These are phyloP conservation scores for Protaetia brevitarsis DNA, from an alignment of 1,140 invertebrate genomes.

Conservation along the genomic window DNA sequence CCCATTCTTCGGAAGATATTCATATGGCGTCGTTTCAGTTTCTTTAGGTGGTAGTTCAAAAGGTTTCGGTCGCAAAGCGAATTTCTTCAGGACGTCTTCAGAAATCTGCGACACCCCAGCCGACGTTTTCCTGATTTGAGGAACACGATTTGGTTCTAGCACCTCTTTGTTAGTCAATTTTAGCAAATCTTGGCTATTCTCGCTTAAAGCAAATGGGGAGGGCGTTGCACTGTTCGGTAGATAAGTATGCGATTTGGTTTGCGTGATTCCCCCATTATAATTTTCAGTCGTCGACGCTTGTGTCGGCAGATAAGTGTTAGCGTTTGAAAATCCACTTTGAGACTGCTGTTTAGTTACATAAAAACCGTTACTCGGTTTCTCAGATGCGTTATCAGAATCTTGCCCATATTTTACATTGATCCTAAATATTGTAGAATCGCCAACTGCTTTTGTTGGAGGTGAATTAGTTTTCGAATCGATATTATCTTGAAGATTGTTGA, in stretches of 20 bases:
- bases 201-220: not conserved
- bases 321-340: not conserved
- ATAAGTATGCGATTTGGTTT: not conserved
- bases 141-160: not conserved
- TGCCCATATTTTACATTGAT: not conserved
- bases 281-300: not conserved
- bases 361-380: slow-evolving; percentile 1
- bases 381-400: not conserved
- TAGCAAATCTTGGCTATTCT: not conserved
- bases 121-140: not conserved
- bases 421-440: slow-evolving; percentile 6
- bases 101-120: not conserved
- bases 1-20: not conserved
- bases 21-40: not conserved
- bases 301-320: slow-evolving; percentile 24
- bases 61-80: slow-evolving; percentile 35
- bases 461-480: too few relatives aligned
- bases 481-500: not conserved
- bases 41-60: slow-evolving; percentile 40
- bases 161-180: not conserved
- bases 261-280: not conserved
- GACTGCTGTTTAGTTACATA: not conserved
- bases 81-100: not conserved
- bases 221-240: not conserved
- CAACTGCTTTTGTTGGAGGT: not conserved